Percentiles rank a stretch among this genome's conserved stretches.
phyloP scores from a whole-genome alignment of 1,140 invertebrate species.

The Spodoptera frugiperda region DNA sequence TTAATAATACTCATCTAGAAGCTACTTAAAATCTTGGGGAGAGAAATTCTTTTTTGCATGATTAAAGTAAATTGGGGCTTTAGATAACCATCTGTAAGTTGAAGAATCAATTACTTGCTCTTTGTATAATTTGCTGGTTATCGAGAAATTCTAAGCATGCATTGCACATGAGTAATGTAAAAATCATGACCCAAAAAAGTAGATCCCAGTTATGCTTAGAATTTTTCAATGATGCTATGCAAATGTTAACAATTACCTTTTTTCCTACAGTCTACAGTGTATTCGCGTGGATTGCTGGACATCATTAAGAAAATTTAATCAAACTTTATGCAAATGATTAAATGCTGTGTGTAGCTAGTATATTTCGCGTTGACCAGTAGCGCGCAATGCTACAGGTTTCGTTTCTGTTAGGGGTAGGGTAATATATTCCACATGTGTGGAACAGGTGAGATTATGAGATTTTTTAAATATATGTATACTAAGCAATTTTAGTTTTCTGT shows the following conservation, averaged over 20 bases:
- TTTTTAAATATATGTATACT: slow-evolving; percentile 78
- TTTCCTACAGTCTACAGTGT: slow-evolving; percentile 87
- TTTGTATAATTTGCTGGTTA: slow-evolving; percentile 70
- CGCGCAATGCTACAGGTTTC: slow-evolving; percentile 87
- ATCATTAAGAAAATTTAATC: slow-evolving; percentile 77
- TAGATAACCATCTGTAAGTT: neutral
- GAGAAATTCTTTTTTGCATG: slow-evolving; percentile 28
- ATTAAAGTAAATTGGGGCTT: slow-evolving; percentile 22
- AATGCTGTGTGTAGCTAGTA: slow-evolving; percentile 84
- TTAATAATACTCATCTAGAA: slow-evolving; percentile 3
- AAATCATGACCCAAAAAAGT: no score
- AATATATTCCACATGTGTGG: slow-evolving; percentile 82
- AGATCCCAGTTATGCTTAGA: slow-evolving; percentile 69
- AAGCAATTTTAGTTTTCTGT: slow-evolving; percentile 75
- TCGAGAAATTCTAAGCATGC: slow-evolving; percentile 82
- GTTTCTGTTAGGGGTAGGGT: slow-evolving; percentile 85
- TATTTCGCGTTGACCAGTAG: slow-evolving; percentile 84
- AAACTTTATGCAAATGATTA: slow-evolving; percentile 79
- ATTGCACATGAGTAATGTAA: slow-evolving; percentile 21
- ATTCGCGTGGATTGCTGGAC: slow-evolving; percentile 81
- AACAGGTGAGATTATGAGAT: slow-evolving; percentile 86
- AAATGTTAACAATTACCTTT: slow-evolving; percentile 83
- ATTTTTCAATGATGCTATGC: slow-evolving; percentile 76
- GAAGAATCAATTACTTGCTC: slow-evolving; percentile 36
- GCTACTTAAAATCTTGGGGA: slow-evolving; percentile 23